Evolutionary conservation across 2,888 invertebrate genomes (phyloP).

Genomic region (Chirona hameri): DNA sequence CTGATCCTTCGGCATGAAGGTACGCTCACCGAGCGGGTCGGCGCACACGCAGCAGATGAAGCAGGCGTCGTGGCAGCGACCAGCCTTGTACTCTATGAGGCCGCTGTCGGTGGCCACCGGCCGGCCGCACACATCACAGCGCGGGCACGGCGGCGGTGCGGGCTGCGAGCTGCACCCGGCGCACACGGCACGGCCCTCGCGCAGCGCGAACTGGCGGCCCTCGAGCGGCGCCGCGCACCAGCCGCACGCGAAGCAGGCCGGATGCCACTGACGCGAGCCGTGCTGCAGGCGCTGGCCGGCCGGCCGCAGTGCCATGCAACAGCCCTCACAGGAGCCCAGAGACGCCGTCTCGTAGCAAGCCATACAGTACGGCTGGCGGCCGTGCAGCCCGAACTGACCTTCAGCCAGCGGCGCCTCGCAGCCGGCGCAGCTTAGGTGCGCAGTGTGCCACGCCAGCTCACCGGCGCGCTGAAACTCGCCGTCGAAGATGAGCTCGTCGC

Average conservation of each 20-base stretch:
- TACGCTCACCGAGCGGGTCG: constrained; percentile 95
- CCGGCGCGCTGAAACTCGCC: neutral
- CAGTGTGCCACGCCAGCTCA: neutral
- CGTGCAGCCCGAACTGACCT: neutral
- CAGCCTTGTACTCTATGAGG: neutral
- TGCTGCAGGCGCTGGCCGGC: neutral
- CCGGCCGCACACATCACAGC: neutral
- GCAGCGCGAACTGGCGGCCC: constrained; percentile 7
- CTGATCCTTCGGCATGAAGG: constrained; percentile 98
- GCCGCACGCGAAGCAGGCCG: neutral
- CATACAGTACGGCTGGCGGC: neutral
- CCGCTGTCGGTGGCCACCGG: neutral
- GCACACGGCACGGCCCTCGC: neutral
- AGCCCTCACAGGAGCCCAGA: neutral
- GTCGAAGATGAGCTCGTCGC: neutral
- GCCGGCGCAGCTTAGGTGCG: neutral
- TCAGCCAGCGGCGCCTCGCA: neutral
- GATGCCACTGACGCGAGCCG: neutral
- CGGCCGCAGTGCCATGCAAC: neutral
- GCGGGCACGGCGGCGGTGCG: neutral
- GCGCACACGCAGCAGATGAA: constrained; percentile 87
- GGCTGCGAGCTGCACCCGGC: neutral
- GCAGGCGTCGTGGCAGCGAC: constrained; percentile 85
- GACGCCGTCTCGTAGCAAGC: neutral
- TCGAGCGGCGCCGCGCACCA: neutral